These are phyloP conservation scores for Idaea aversata DNA, from an alignment of 2,888 invertebrate genomes.

Conservation along the genomic window DNA sequence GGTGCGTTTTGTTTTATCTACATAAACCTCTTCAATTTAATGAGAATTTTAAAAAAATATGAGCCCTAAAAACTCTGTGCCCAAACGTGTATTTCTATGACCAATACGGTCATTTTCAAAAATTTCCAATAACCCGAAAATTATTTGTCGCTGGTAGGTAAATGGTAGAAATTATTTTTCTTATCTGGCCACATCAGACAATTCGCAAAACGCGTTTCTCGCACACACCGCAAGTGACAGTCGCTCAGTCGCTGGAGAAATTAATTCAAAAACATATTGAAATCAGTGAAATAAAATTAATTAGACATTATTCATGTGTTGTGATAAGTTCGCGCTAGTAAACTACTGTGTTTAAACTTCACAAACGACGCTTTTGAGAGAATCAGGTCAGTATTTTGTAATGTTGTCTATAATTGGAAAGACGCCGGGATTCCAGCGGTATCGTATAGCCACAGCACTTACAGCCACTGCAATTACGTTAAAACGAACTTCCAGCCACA, in stretches of 20 bases:
- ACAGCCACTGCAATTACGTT: conserved; percentile 20
- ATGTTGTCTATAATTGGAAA: conserved; percentile 70
- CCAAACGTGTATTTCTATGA: too few relatives aligned
- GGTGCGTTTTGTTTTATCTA: too few relatives aligned
- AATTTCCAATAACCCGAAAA: too few relatives aligned
- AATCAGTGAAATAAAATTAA: conserved; percentile 66
- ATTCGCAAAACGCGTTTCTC: conserved; percentile 45
- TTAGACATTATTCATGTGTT: conserved; percentile 52
- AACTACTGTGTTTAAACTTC: conserved; percentile 46
- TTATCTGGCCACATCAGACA: conserved; percentile 32
- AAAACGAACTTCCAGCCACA: conserved; percentile 3
- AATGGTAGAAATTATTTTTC: neutral
- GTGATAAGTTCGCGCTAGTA: conserved; percentile 54
- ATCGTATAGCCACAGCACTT: conserved; percentile 52
- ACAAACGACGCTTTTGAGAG: conserved; percentile 39
- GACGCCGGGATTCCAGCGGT: conserved; percentile 57
- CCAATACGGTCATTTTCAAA: too few relatives aligned
- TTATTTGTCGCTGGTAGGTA: too few relatives aligned
- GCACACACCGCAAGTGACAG: conserved; percentile 57
- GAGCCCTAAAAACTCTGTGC: too few relatives aligned
- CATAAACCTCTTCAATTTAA: too few relatives aligned
- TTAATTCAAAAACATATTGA: conserved; percentile 56
- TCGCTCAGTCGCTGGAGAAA: conserved; percentile 11
- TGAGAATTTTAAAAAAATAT: too few relatives aligned
- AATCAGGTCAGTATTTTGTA: conserved; percentile 57